phyloP scores from a whole-genome alignment of 2,888 invertebrate species.

The Athalia cordata region DNA sequence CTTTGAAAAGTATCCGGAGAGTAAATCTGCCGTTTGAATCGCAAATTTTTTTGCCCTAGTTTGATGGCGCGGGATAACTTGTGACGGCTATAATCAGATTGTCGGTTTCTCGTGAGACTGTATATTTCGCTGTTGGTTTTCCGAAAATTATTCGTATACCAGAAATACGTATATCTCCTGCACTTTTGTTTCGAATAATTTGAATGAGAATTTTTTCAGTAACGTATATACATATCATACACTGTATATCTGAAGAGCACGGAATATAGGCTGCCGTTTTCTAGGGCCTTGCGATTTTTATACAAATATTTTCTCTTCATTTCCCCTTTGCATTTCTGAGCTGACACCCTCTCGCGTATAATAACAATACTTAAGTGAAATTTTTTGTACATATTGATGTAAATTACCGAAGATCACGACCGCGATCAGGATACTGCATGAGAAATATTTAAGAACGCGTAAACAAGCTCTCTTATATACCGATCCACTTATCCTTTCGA shows the following conservation, averaged over 20 bases:
- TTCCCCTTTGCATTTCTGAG: neutral
- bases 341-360: too few relatives aligned
- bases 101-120: too few relatives aligned
- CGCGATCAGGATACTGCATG: neutral
- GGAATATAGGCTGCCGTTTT: neutral
- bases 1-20: neutral
- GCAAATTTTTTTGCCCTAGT: neutral
- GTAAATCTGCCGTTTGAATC: neutral
- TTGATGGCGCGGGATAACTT: neutral
- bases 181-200: too few relatives aligned
- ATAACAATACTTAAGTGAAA: too few relatives aligned
- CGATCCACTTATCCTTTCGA: too few relatives aligned
- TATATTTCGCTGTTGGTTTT: too few relatives aligned
- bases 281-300: neutral
- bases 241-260: neutral
- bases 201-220: too few relatives aligned
- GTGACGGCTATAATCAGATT: neutral
- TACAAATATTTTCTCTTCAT: slow-evolving; percentile 16
- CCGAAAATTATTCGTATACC: too few relatives aligned
- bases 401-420: neutral
- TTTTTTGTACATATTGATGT: too few relatives aligned
- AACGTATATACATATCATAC: too few relatives aligned
- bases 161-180: too few relatives aligned
- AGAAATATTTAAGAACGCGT: neutral
- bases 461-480: neutral